Evolutionary conservation across 2,888 invertebrate genomes (phyloP).

Genomic region (Tuberolachnus salignus): DNA sequence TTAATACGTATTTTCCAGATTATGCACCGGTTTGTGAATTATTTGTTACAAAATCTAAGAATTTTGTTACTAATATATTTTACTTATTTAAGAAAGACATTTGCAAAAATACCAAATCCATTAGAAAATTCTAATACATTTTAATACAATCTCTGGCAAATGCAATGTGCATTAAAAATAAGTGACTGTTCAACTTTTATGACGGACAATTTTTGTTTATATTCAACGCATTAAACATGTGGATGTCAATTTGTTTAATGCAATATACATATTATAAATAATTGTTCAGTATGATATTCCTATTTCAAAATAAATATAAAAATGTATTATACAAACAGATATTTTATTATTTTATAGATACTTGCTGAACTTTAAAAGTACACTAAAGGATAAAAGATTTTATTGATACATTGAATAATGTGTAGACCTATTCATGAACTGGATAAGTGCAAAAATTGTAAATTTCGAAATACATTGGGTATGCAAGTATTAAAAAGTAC

Average conservation of each 20-base stretch:
- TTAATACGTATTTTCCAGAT: slow-evolving; percentile 27
- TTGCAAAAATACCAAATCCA: neutral
- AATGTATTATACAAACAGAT: neutral
- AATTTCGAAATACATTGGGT: slow-evolving; percentile 2
- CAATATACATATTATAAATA: slow-evolving; percentile 20
- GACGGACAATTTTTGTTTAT: slow-evolving; percentile 38
- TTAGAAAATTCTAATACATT: neutral
- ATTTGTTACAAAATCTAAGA: slow-evolving; percentile 38
- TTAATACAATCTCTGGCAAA: slow-evolving; percentile 9
- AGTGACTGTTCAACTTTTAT: slow-evolving; percentile 15
- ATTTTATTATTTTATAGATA: slow-evolving; percentile 28
- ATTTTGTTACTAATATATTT: neutral
- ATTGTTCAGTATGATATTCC: slow-evolving; percentile 17
- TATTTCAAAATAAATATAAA: neutral
- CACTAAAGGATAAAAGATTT: slow-evolving; percentile 21
- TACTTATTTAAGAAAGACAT: slow-evolving; percentile 22
- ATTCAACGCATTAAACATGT: slow-evolving; percentile 17
- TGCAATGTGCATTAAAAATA: neutral
- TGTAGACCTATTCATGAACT: slow-evolving; percentile 44
- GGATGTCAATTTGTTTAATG: neutral
- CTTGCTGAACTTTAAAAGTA: slow-evolving; percentile 11
- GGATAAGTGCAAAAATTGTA: slow-evolving; percentile 7
- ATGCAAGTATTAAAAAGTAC: slow-evolving; percentile 19
- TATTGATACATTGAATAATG: slow-evolving; percentile 25
- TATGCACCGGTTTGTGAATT: slow-evolving; percentile 51